phyloP scores from a whole-genome alignment of 2,113 vertebrate species.

The Xyliphius kryptos region DNA sequence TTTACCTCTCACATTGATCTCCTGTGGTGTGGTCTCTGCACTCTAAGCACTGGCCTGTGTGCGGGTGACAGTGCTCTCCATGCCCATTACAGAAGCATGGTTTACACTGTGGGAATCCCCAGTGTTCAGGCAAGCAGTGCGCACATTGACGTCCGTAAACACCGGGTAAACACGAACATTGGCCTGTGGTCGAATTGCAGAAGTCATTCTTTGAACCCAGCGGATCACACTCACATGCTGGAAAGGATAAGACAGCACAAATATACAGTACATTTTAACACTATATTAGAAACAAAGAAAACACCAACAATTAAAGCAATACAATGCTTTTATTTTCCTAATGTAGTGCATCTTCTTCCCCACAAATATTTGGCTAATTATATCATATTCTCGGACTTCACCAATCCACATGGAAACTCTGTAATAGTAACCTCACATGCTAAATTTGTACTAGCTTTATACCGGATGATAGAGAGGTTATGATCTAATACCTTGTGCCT shows the following conservation, averaged over 20 bases:
- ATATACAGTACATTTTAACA: neutral
- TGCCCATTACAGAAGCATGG: slow-evolving; percentile 87
- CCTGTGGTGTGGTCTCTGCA: slow-evolving; percentile 81
- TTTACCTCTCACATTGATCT: slow-evolving; percentile 88
- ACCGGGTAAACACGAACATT: slow-evolving; percentile 80
- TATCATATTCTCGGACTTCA: too few species aligned
- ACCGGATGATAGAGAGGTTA: too few species aligned
- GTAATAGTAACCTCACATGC: too few species aligned
- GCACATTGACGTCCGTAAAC: slow-evolving; percentile 79
- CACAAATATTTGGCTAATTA: too few species aligned
- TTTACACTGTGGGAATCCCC: slow-evolving; percentile 90
- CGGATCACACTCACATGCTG: slow-evolving; percentile 80
- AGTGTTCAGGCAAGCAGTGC: slow-evolving; percentile 78
- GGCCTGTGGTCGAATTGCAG: slow-evolving; percentile 77
- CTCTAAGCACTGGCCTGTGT: slow-evolving; percentile 78
- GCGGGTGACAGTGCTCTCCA: slow-evolving; percentile 72
- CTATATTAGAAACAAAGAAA: too few species aligned
- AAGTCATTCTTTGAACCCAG: slow-evolving; percentile 72
- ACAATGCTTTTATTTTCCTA: too few species aligned
- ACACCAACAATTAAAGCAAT: too few species aligned
- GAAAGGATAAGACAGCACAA: too few species aligned
- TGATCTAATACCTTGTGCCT: too few species aligned
- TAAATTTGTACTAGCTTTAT: too few species aligned
- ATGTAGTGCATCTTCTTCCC: too few species aligned
- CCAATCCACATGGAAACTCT: too few species aligned